Conservation (phyloP, 2,113 vertebrate species). For the Rhinogobius similis region DNA sequence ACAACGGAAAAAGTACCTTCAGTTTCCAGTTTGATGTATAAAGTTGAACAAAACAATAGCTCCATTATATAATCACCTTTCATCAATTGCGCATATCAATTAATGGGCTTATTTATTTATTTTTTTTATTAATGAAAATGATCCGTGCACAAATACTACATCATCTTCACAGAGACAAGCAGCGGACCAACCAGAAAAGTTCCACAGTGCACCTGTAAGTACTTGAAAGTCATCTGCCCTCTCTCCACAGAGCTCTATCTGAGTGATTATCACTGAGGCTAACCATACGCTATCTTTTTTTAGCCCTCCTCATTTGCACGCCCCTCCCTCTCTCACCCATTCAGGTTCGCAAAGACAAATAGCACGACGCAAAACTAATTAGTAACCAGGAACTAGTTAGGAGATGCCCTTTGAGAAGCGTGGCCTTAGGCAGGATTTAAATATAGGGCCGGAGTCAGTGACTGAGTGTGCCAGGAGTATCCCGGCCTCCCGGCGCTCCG, state of each 20-base stretch:
- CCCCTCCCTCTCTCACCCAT: conserved; percentile 7
- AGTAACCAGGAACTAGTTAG: conserved; percentile 81
- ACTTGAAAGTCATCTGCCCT: conserved; percentile 21
- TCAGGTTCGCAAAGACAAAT: conserved; percentile 76
- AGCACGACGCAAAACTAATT: conserved; percentile 78
- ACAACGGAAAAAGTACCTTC: no score
- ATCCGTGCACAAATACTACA: no score
- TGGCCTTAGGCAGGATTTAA: conserved; percentile 75
- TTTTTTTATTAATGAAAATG: no score
- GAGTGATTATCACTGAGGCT: conserved; percentile 53
- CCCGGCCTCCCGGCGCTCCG: conserved; percentile 65
- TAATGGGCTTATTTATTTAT: no score
- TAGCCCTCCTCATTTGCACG: conserved; percentile 47
- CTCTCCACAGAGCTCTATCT: conserved; percentile 20
- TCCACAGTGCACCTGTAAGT: not conserved
- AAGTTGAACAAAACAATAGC: no score
- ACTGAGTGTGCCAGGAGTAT: conserved; percentile 78
- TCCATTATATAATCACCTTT: no score
- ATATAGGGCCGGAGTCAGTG: conserved; percentile 79
- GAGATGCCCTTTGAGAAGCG: conserved; percentile 77
- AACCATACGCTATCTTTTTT: conserved; percentile 69
- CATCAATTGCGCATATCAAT: no score
- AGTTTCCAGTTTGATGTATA: no score
- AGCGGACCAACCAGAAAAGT: not conserved
- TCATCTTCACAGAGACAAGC: not conserved